A percentile compares a stretch with the other conserved stretches of the same genome.
These are phyloP conservation scores for Rhopalosiphum nymphaeae DNA, from an alignment of 2,888 invertebrate genomes.

Conservation along the genomic window DNA sequence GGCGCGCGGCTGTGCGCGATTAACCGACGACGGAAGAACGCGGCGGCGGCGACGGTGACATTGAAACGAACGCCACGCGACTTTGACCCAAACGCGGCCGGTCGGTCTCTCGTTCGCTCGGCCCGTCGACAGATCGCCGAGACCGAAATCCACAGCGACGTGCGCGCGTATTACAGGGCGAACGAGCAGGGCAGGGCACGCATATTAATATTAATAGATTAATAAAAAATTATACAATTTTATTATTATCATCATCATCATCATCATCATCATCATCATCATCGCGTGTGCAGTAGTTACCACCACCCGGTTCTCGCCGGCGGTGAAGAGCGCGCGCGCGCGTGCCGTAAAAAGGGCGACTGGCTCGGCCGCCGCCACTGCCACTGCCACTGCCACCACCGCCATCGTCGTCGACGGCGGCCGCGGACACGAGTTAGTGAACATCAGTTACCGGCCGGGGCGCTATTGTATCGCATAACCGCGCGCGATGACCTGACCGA, in stretches of 20 bases:
- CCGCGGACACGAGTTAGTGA: conserved; percentile 51
- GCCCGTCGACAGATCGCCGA: not conserved
- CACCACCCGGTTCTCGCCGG: conserved; percentile 27
- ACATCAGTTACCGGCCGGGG: conserved; percentile 62
- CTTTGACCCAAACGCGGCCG: conserved; percentile 47
- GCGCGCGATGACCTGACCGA: conserved; percentile 63
- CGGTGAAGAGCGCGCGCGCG: not conserved
- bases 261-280: not conserved
- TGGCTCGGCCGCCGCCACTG: not conserved
- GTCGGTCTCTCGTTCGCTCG: not conserved
- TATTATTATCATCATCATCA: not conserved
- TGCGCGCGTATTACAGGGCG: not conserved
- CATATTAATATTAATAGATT: not conserved
- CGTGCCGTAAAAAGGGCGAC: conserved; percentile 33
- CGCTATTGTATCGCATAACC: conserved; percentile 57
- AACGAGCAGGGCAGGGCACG: not conserved
- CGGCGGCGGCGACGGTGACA: not conserved
- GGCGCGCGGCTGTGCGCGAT: not conserved
- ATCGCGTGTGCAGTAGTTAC: not conserved
- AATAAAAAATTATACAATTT: not conserved
- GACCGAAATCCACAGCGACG: not conserved
- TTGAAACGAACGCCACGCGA: conserved; percentile 27
- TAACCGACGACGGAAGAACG: conserved; percentile 1
- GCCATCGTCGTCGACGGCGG: conserved; percentile 21
- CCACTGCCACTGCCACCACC: conserved; percentile 29